Percentiles rank a stretch among this genome's conserved stretches.
Evolutionary conservation across 1,140 invertebrate species (phyloP).

Genomic region (Prorops nasuta): DNA sequence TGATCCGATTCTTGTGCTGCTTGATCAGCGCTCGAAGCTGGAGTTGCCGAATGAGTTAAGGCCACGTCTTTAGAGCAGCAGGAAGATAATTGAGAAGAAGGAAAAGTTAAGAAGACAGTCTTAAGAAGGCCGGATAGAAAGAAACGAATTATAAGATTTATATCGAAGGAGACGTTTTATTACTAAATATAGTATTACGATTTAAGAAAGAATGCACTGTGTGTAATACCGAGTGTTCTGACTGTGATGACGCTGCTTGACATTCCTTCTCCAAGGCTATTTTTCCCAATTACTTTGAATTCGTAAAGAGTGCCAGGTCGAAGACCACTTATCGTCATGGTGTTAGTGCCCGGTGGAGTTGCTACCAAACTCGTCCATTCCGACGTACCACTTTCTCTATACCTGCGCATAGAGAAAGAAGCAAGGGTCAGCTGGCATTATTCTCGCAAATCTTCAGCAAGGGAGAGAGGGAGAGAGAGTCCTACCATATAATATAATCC

Average conservation of each 20-base stretch:
- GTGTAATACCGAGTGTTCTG: conserved; percentile 77
- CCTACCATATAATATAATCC: conserved; percentile 87
- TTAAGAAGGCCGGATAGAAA: neutral
- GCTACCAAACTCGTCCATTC: conserved; percentile 92
- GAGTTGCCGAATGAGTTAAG: conserved; percentile 38
- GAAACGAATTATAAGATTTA: neutral
- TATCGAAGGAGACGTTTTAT: neutral
- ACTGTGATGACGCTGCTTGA: conserved; percentile 90
- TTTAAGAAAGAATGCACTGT: conserved; percentile 15
- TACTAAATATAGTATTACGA: neutral
- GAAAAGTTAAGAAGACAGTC: neutral
- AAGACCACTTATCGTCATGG: conserved; percentile 86
- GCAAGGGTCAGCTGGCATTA: neutral
- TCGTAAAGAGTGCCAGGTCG: conserved; percentile 90
- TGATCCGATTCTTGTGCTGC: conserved; percentile 45
- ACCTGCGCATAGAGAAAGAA: conserved; percentile 55
- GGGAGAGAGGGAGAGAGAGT: conserved; percentile 6
- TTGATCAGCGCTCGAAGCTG: conserved; percentile 42
- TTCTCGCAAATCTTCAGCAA: neutral
- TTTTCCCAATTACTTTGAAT: conserved; percentile 94
- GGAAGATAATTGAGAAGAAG: conserved; percentile 6
- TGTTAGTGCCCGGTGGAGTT: conserved; percentile 85
- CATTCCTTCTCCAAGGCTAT: conserved; percentile 90
- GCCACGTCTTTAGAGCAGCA: conserved; percentile 38
- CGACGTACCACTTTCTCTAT: conserved; percentile 75